Base-by-base conservation (phyloP, 2,888 invertebrate species). In the Schrankia costaestrigalis region DNA sequence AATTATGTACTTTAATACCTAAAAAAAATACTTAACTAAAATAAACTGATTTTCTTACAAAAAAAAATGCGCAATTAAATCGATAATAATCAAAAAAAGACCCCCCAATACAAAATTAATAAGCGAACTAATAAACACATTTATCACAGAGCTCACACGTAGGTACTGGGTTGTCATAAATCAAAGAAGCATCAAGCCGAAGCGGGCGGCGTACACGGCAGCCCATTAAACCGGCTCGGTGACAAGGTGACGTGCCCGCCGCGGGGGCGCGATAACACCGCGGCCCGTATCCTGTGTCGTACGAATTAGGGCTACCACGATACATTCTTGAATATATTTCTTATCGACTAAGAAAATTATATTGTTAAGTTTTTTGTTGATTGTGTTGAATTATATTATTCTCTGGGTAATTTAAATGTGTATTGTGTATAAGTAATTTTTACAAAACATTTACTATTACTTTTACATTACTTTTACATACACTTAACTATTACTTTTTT, bases 211-310 rank as follows among this genome's bases (percentile, higher is more conserved):
- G 72, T 78, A 78, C 62, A 66, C 75, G 59, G 76, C 77, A 74
- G 77, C 76, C 79, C 83, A 84, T 85, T 84, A 85, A 79, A 80
- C 69, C 72, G 80, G 78, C 74, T 79, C 82, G 81, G 84, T 83
- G 84, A 84, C 84, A 82, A 83, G 84, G 81, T 80, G 84, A 81
- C 81, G 81, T 66, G 65, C 71, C 69, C 69, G 67, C 71, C 70
- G 73, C 73, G 71, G 71, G 71, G 72, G 78, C 71, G 78, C 78
- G 79, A 80, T 78, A 78, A 75, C 74, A n/a, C 10, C 13, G 76
- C 67, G 72, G 73, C 77, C 72, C 77, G 79, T 78, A 75, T 74
- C 78, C 76, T 75, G 72, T 62, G 69, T 67, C 69, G 69, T 63
- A 70, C 33, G 31, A 40, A 26, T 35, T 52, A 57, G 55, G 57